These are phyloP conservation scores for Spondyliosoma cantharus DNA, from an alignment of 2,797 vertebrate genomes.

Conservation along the genomic window DNA sequence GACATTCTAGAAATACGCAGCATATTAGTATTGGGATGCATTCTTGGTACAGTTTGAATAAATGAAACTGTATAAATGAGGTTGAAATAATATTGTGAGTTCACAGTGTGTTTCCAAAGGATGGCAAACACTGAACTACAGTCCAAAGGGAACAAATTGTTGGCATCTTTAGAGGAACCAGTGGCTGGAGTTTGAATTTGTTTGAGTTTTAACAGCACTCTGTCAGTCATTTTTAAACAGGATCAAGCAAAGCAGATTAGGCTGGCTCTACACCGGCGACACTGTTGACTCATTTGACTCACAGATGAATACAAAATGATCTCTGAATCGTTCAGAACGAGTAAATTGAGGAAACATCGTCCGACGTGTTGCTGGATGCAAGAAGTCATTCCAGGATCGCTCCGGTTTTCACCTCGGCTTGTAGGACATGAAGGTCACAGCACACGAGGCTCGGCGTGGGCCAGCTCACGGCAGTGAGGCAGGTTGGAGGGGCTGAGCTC, in stretches of 20 bases:
- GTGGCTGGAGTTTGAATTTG: conserved; percentile 63
- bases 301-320: conserved; percentile 72
- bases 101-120: conserved; percentile 22
- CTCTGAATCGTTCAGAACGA: conserved; percentile 67
- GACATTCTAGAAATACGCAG: background rate
- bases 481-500: conserved; percentile 72
- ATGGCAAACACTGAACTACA: conserved; percentile 32
- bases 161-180: conserved; percentile 64
- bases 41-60: background rate
- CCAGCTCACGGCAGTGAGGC: conserved; percentile 64
- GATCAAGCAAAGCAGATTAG: conserved; percentile 76
- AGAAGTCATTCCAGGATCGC: conserved; percentile 49
- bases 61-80: conserved; percentile 13
- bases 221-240: conserved; percentile 75
- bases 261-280: conserved; percentile 61
- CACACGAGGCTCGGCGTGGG: conserved; percentile 51
- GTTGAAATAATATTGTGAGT: background rate
- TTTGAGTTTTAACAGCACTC: conserved; percentile 71
- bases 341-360: conserved; percentile 56
- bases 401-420: conserved; percentile 71
- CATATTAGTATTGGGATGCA: background rate
- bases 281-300: conserved; percentile 72
- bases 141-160: conserved; percentile 54
- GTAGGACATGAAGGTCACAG: conserved; percentile 79
- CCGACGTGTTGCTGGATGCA: conserved; percentile 50